Base-by-base conservation (phyloP, 2,797 vertebrate species). In the Acomys russatus region DNA sequence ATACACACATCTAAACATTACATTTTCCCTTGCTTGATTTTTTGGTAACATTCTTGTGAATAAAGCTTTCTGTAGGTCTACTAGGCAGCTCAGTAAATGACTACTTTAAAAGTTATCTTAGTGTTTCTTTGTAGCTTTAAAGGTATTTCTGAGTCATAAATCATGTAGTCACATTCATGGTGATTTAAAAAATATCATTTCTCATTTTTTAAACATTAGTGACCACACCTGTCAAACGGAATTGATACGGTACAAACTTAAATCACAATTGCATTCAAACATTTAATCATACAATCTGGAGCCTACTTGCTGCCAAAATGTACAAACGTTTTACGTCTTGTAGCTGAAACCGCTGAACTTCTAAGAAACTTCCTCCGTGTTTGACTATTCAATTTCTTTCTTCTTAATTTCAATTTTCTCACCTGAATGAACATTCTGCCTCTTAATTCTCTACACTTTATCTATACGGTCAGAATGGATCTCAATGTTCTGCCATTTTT, bases 121-220 rank as follows among this genome's bases (percentile, higher is more conserved):
- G 22, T 25, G 23, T 17, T 77, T 56, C 33, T 8, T 91, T 90
- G 94, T 92, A 96, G 86, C 17, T 92, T n/a, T 79, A 74, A 73
- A 90, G 87, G 30, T 59, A 15, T n/a, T 64, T 84, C 44, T 88
- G 9, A 61, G 28, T 66, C 74, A 80, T 80, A 84, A 91, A 70
- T 86, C 73, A 78, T 20, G n/a, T 8, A 59, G 54, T 66, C 51
- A 93, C 15, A 49, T 49, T 61, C 6, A 63, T 73, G 71, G 6
- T 38, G 30, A 70, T 64, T 44, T 86, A 94, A 44, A 85, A 63
- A 88, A n/a, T 59, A 3, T 15, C 28, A 88, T 83, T 87, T 89
- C 3, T 92, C 66, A 9, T 78, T 12, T 54, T 85, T 90, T 68
- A 71, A 79, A 2, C 8, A 38, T 44, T 64, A n/a, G 5, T 76